A percentile compares a stretch with the other conserved stretches of the same genome.
These are phyloP conservation scores for Crax fasciolata DNA, from an alignment of 2,797 vertebrate species.

Conservation along the genomic window DNA sequence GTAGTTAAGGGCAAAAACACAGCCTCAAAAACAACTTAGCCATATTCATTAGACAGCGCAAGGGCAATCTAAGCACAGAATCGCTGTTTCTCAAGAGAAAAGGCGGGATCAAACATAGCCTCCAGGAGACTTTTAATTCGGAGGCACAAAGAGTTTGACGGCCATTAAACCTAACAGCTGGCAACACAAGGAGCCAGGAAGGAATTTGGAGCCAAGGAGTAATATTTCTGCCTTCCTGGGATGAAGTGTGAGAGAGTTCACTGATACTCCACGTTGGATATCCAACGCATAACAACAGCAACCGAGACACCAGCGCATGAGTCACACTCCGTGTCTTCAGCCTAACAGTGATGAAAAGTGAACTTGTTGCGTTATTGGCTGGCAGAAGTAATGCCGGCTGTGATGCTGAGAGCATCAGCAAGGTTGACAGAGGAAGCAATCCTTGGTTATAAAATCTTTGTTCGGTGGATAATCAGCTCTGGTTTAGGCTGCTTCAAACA, in stretches of 20 bases:
- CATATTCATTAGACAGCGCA: conserved; percentile 18
- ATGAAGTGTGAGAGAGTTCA: conserved; percentile 47
- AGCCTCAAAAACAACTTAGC: conserved; percentile 31
- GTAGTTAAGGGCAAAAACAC: conserved; percentile 26
- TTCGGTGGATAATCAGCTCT: not conserved
- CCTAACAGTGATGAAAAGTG: conserved; percentile 42
- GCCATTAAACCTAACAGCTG: conserved; percentile 73
- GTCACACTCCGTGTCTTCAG: conserved; percentile 32
- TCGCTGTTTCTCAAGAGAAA: conserved; percentile 45
- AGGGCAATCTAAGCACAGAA: not conserved
- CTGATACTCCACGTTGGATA: conserved; percentile 36
- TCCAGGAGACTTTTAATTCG: conserved; percentile 73
- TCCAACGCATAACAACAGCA: conserved; percentile 15
- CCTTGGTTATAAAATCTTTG: not conserved
- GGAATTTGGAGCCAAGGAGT: conserved; percentile 60
- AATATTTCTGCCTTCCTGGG: conserved; percentile 51
- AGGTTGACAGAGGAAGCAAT: not conserved
- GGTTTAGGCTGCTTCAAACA: not conserved
- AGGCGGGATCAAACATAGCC: conserved; percentile 63
- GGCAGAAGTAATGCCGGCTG: not conserved
- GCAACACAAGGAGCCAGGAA: conserved; percentile 70
- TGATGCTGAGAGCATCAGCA: not conserved
- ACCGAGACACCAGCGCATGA: conserved; percentile 28
- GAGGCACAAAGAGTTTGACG: conserved; percentile 71
- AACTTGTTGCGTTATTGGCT: conserved; percentile 11